These are phyloP conservation scores for Globia sparganii DNA, from an alignment of 2,888 invertebrate species.

Conservation along the genomic window DNA sequence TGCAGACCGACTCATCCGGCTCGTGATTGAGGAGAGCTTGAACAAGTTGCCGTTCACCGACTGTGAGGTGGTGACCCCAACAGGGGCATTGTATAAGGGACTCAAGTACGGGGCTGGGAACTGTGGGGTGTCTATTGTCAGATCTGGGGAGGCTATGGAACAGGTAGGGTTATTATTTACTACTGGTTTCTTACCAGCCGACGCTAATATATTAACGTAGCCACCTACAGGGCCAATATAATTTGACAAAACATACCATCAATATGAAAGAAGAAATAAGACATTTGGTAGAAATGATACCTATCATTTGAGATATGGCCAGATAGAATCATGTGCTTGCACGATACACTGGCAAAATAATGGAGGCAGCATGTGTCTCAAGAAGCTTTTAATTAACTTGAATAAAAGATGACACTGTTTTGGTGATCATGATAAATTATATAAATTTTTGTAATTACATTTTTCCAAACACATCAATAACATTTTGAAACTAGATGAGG, in stretches of 20 bases:
- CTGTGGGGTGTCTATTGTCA: constrained; percentile 99
- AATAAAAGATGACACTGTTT: neutral
- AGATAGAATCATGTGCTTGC: neutral
- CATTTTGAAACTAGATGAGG: too few relatives aligned
- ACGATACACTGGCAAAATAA: too few relatives aligned
- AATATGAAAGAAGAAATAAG: too few relatives aligned
- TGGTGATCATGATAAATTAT: too few relatives aligned
- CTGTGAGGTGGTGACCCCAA: constrained; percentile 97
- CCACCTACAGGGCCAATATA: too few relatives aligned
- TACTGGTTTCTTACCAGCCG: neutral
- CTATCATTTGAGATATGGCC: neutral
- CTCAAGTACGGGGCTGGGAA: constrained; percentile 99
- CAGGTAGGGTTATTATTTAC: constrained; percentile 87
- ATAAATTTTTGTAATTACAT: too few relatives aligned
- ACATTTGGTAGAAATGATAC: neutral
- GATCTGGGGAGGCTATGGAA: constrained; percentile 99
- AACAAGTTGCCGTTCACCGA: constrained; percentile 98
- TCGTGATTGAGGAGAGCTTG: constrained; percentile 99
- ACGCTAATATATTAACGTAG: too few relatives aligned
- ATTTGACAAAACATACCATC: too few relatives aligned
- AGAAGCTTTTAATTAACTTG: neutral
- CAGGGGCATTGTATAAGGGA: constrained; percentile 97
- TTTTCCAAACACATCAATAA: too few relatives aligned
- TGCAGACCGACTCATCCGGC: constrained; percentile 98
- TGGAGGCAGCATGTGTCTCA: neutral